Base-by-base conservation (phyloP, 2,888 invertebrate genomes). In the Polydrusus tereticollis region DNA sequence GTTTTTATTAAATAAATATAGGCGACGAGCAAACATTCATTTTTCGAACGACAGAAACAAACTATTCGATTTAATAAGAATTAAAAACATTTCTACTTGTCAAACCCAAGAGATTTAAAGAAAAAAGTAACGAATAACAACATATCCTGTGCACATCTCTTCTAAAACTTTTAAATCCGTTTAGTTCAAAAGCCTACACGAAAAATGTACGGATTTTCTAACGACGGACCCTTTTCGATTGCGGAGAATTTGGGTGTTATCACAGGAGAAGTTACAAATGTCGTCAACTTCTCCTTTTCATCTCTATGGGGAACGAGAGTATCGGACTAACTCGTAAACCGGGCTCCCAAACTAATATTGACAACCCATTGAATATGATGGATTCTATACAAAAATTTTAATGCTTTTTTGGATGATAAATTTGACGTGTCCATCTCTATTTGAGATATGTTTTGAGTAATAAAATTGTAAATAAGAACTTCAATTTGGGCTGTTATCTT, bases 91-190 rank as follows among this genome's bases (percentile, higher is more conserved):
- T 52, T 26, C 6, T 26, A 2, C 7, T 52, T 8, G 14, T 52
- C 14, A 26, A 26, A n/a, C 26, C 26, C 26, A 26, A 26, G 26
- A 26, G 26, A n/a, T 21, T 43, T n/a, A n/a, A 20, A 45, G 21
- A 45, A 47, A 47, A 52, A 14, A 45, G 20, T 6, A 45, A 52
- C n/a, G 18, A 14, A 16, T 1, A 10, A 52, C 26, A 52, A 52
- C 23, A 3, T 52, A 26, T 52, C 50, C 7, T 18, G 2, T 6
- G 26, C 50, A 26, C 50, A 52, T 52, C 14, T 26, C 26, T 23
- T 26, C 7, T 52, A 52, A 52, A 52, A 52, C 14, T 52, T 52
- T 52, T 26, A 52, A 26, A 52, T 52, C 26, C 50, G 26, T 52
- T 52, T 52, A 52, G 20, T 7, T 1, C 26, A 14, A 50, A 23